A percentile compares a stretch with the other conserved stretches of the same genome.
Conservation (phyloP, 2,888 invertebrate species). For the Drosophila rubida region DNA sequence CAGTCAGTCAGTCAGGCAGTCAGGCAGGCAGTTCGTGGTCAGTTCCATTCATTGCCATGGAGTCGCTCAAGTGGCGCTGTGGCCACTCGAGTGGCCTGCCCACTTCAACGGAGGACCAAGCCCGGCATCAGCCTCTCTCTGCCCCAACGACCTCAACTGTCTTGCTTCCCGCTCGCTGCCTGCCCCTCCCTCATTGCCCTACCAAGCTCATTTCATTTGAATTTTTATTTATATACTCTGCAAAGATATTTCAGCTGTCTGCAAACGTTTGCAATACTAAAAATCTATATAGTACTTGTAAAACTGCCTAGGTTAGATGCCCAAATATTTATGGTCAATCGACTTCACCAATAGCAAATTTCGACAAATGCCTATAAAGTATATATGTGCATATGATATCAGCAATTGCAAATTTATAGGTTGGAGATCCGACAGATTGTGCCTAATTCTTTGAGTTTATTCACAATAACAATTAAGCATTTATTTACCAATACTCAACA, state of each 20-base stretch:
- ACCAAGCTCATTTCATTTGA: constrained; percentile 57
- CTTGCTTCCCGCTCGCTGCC: constrained; percentile 1
- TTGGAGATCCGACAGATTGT: too few species aligned
- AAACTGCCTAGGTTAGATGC: too few species aligned
- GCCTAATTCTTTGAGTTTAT: too few species aligned
- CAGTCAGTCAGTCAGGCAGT: constrained; percentile 22
- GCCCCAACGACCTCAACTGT: constrained; percentile 40
- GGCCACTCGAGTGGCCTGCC: constrained; percentile 66
- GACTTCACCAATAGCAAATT: too few species aligned
- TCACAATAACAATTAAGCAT: too few species aligned
- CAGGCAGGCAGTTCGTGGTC: constrained; percentile 50
- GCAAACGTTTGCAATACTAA: background rate
- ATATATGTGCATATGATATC: too few species aligned
- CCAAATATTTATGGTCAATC: too few species aligned
- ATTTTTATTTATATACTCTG: constrained; percentile 45
- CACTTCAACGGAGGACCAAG: constrained; percentile 60
- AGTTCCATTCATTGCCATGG: constrained; percentile 68
- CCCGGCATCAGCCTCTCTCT: constrained; percentile 26
- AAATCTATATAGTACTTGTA: background rate
- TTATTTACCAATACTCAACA: too few species aligned
- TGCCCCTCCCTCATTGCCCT: background rate
- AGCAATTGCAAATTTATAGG: too few species aligned
- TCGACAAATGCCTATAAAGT: too few species aligned
- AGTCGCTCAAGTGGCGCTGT: constrained; percentile 67
- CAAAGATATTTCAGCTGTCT: background rate